Evolutionary conservation across 2,888 invertebrate species (phyloP).

Genomic region (Papilio elwesi): DNA sequence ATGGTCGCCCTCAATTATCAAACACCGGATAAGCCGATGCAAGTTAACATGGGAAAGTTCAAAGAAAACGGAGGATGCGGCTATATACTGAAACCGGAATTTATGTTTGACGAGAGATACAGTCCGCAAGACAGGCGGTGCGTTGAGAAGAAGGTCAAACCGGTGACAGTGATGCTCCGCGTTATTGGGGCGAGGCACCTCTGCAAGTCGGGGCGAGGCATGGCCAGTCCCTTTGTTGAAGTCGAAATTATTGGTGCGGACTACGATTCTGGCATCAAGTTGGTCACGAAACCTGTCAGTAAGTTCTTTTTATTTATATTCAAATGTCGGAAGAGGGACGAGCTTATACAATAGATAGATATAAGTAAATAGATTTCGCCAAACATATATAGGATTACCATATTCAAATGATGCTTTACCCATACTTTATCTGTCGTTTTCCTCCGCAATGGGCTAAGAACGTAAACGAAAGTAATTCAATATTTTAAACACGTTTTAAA

Average conservation of each 20-base stretch:
- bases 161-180: constrained; percentile 86
- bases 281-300: constrained; percentile 94
- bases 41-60: constrained; percentile 97
- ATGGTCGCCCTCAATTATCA: constrained; percentile 99
- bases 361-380: too few relatives aligned
- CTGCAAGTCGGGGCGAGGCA: constrained; percentile 91
- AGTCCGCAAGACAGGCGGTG: constrained; percentile 89
- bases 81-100: constrained; percentile 94
- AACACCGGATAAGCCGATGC: constrained; percentile 97
- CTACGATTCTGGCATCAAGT: constrained; percentile 92
- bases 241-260: constrained; percentile 95
- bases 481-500: too few relatives aligned
- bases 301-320: constrained; percentile 62
- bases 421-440: too few relatives aligned
- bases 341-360: too few relatives aligned
- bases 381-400: too few relatives aligned
- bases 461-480: too few relatives aligned
- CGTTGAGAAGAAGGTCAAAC: constrained; percentile 71
- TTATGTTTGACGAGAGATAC: constrained; percentile 91
- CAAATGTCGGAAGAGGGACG: too few relatives aligned
- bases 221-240: constrained; percentile 95
- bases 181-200: constrained; percentile 96
- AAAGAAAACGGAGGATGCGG: constrained; percentile 96
- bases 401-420: too few relatives aligned
- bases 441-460: too few relatives aligned